phyloP scores from a whole-genome alignment of 2,113 vertebrate genomes.

The Laticauda laticaudata region DNA sequence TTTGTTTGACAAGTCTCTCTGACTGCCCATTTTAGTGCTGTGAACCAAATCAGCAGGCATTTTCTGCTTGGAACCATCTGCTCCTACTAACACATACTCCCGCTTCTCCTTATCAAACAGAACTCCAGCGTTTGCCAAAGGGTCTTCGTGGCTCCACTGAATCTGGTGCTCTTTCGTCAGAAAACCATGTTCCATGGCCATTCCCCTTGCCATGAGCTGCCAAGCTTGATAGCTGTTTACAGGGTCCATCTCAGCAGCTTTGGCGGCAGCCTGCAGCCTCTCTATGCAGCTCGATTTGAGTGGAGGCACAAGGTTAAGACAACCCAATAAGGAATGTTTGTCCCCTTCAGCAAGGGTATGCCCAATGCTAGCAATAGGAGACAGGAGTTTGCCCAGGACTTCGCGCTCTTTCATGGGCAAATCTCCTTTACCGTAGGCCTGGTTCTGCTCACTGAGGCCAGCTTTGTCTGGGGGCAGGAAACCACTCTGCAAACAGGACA shows the following conservation, averaged over 20 bases:
- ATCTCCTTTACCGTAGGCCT: constrained; percentile 88
- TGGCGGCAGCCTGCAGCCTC: constrained; percentile 93
- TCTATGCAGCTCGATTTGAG: constrained; percentile 98
- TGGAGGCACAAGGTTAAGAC: constrained; percentile 94
- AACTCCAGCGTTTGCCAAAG: constrained; percentile 81
- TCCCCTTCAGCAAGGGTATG: constrained; percentile 88
- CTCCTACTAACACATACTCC: constrained; percentile 87
- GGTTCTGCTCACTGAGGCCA: constrained; percentile 84
- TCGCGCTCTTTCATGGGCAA: constrained; percentile 93
- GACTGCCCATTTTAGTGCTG: constrained; percentile 84
- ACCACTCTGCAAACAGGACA: constrained; percentile 94
- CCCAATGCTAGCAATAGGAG: constrained; percentile 84
- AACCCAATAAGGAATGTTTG: constrained; percentile 93
- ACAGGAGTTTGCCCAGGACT: constrained; percentile 91
- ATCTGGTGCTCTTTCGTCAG: constrained; percentile 93
- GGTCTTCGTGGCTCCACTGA: constrained; percentile 86
- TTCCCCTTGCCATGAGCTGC: constrained; percentile 98
- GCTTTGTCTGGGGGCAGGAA: constrained; percentile 92
- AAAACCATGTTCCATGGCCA: constrained; percentile 94
- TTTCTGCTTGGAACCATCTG: constrained; percentile 92
- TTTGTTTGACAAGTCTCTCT: constrained; percentile 84
- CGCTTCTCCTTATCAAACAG: constrained; percentile 93
- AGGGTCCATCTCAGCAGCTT: constrained; percentile 98
- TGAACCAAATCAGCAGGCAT: constrained; percentile 87
- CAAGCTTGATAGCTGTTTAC: constrained; percentile 97